Percentiles rank a stretch among this genome's conserved stretches.
Evolutionary conservation across 1,140 invertebrate genomes (phyloP).

Genomic region (Tetramorium alpestre): DNA sequence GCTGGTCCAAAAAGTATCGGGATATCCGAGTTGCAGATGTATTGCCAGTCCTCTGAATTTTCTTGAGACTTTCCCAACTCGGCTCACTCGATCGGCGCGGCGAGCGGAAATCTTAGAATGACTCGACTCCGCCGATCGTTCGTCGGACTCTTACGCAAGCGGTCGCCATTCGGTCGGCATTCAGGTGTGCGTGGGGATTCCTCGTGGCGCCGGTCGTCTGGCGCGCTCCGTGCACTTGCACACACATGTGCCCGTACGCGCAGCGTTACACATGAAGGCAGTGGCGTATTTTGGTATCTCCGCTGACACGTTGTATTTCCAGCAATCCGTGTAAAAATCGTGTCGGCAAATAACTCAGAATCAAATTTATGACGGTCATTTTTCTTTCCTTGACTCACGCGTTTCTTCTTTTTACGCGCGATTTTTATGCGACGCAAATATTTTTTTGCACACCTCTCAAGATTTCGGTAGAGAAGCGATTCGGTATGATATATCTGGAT

Average conservation of each 20-base stretch:
- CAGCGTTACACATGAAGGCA: slow-evolving; percentile 35
- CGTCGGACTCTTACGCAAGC: slow-evolving; percentile 77
- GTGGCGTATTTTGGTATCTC: slow-evolving; percentile 27
- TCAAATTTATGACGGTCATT: not conserved
- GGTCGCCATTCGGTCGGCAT: slow-evolving; percentile 72
- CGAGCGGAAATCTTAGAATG: slow-evolving; percentile 49
- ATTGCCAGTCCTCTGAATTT: not conserved
- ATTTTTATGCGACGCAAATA: not conserved
- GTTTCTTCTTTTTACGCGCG: not conserved
- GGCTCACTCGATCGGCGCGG: not conserved
- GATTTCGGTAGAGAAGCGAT: not conserved
- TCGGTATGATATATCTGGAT: not conserved
- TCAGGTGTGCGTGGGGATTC: slow-evolving; percentile 82
- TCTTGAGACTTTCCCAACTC: slow-evolving; percentile 11
- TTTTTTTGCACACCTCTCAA: not conserved
- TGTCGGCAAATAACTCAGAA: not conserved
- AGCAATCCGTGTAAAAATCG: not conserved
- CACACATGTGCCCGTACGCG: slow-evolving; percentile 21
- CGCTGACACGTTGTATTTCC: not conserved
- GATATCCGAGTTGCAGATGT: not conserved
- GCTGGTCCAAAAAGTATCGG: not conserved
- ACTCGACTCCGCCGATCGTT: slow-evolving; percentile 60
- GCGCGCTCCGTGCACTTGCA: slow-evolving; percentile 67
- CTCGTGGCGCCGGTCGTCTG: slow-evolving; percentile 82
- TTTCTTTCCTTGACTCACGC: not conserved